Evolutionary conservation across 2,888 invertebrate species (phyloP).

Genomic region (Acronicta psi): DNA sequence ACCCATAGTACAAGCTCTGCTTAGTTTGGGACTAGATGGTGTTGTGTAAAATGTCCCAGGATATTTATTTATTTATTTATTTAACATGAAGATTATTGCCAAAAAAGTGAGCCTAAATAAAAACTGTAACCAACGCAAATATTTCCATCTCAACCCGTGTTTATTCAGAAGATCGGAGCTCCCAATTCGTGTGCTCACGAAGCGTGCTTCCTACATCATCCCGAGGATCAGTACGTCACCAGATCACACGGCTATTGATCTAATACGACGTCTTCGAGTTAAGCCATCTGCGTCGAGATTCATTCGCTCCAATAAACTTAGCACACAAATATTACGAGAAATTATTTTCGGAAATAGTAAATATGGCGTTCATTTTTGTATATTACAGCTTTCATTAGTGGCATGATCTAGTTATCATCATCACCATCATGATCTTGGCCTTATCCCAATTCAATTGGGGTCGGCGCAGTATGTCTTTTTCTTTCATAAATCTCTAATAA

Average conservation of each 20-base stretch:
- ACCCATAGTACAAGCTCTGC: too few relatives aligned
- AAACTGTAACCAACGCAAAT: not conserved
- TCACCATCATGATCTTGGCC: too few relatives aligned
- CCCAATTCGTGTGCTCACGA: slow-evolving; percentile 1
- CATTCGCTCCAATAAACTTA: not conserved
- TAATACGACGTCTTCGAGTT: slow-evolving; percentile 10
- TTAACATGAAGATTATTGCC: too few relatives aligned
- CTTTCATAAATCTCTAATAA: too few relatives aligned
- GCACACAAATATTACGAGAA: not conserved
- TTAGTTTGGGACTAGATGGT: too few relatives aligned
- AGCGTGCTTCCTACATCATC: slow-evolving; percentile 17
- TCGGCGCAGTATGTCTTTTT: too few relatives aligned
- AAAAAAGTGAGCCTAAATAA: too few relatives aligned
- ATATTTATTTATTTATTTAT: too few relatives aligned
- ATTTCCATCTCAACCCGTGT: not conserved
- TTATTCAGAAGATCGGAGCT: slow-evolving; percentile 2
- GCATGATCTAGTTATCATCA: too few relatives aligned
- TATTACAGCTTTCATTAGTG: not conserved
- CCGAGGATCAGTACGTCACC: slow-evolving; percentile 15
- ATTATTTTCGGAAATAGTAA: not conserved
- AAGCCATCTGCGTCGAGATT: slow-evolving; percentile 12
- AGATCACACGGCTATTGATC: slow-evolving; percentile 26
- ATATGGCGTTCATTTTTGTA: not conserved
- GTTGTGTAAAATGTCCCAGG: too few relatives aligned
- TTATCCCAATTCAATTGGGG: too few relatives aligned